Evolutionary conservation across 2,888 invertebrate species (phyloP).

Genomic region (Drosophila nr. perissopoda): DNA sequence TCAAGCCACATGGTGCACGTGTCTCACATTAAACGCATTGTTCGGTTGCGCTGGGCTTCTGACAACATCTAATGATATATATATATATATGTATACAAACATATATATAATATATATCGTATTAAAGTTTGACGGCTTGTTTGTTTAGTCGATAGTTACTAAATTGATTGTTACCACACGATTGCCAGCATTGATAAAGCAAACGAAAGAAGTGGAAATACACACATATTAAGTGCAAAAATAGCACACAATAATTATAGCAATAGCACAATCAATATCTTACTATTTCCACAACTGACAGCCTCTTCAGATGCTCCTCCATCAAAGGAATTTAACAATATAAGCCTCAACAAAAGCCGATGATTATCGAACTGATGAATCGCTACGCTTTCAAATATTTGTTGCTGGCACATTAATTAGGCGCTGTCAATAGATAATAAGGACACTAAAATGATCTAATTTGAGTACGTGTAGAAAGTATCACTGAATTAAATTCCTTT

Average conservation of each 20-base stretch:
- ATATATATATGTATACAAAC: neutral
- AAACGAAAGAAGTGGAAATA: slow-evolving; percentile 7
- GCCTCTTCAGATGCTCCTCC: slow-evolving; percentile 1
- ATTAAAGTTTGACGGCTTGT: slow-evolving; percentile 10
- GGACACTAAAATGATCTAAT: slow-evolving; percentile 15
- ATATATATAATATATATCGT: neutral
- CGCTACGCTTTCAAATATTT: slow-evolving; percentile 20
- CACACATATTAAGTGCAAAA: slow-evolving; percentile 13
- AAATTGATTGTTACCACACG: slow-evolving; percentile 41
- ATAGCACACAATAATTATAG: slow-evolving; percentile 32
- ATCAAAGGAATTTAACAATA: slow-evolving; percentile 13
- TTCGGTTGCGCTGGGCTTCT: neutral
- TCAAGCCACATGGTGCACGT: slow-evolving; percentile 46
- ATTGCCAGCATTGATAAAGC: slow-evolving; percentile 27
- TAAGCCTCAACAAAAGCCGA: slow-evolving; percentile 15
- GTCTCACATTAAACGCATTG: slow-evolving; percentile 51
- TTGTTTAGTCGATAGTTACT: slow-evolving; percentile 68
- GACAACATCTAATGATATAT: neutral
- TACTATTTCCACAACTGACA: neutral
- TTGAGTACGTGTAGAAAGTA: neutral
- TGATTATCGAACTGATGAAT: slow-evolving; percentile 45
- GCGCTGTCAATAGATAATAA: slow-evolving; percentile 28
- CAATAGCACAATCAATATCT: slow-evolving; percentile 24
- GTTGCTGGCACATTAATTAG: slow-evolving; percentile 30
- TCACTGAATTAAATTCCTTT: slow-evolving; percentile 1